Evolutionary conservation across 2,888 invertebrate genomes (phyloP).

Genomic region (Polia nebulosa): DNA sequence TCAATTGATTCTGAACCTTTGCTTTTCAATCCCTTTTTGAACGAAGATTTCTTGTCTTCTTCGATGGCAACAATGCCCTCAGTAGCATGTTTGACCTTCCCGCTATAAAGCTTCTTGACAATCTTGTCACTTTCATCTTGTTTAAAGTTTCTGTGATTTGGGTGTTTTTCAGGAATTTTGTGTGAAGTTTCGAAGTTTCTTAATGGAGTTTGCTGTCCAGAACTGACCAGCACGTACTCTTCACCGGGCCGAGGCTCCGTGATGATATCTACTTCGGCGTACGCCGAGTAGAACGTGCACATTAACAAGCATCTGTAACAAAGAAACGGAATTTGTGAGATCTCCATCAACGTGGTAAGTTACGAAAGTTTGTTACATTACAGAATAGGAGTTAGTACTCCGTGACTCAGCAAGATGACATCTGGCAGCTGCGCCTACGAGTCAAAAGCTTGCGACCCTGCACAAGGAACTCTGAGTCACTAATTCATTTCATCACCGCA

Average conservation of each 20-base stretch:
- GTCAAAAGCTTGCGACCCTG: constrained; percentile 69
- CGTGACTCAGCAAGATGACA: constrained; percentile 85
- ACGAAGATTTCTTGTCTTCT: constrained; percentile 84
- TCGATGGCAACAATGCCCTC: constrained; percentile 88
- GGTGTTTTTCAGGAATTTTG: constrained; percentile 92
- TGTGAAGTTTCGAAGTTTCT: constrained; percentile 93
- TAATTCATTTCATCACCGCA: constrained; percentile 79
- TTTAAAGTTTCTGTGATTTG: constrained; percentile 78
- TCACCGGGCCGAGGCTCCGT: constrained; percentile 92
- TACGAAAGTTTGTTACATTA: constrained; percentile 75
- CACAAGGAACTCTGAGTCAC: constrained; percentile 83
- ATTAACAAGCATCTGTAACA: constrained; percentile 90
- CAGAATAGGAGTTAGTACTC: constrained; percentile 76
- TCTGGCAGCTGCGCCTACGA: constrained; percentile 82
- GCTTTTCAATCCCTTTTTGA: constrained; percentile 82
- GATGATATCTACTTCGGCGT: constrained; percentile 91
- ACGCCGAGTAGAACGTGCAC: constrained; percentile 83
- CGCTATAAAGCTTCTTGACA: constrained; percentile 80
- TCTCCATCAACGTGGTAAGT: constrained; percentile 67
- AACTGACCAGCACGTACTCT: constrained; percentile 92
- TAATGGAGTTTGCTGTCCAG: constrained; percentile 87
- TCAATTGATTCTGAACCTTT: constrained; percentile 86
- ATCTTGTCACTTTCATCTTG: constrained; percentile 87
- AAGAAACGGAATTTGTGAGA: constrained; percentile 69
- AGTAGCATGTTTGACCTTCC: constrained; percentile 81